These are phyloP conservation scores for Siniperca chuatsi DNA, from an alignment of 2,113 vertebrate species.

Conservation along the genomic window DNA sequence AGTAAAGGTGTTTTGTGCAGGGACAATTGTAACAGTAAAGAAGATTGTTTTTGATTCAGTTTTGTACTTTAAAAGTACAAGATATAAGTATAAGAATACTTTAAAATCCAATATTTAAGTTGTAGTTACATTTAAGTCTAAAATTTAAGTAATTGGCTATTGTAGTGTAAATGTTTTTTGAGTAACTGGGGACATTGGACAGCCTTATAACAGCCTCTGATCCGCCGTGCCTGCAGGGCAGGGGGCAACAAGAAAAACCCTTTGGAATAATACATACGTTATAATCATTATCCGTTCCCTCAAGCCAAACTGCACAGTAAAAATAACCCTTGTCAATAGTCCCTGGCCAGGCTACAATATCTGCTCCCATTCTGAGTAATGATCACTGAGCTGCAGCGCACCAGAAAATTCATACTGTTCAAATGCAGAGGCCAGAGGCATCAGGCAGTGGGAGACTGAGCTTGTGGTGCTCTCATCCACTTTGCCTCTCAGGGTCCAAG, in stretches of 20 bases:
- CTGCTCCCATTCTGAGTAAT: constrained; percentile 63
- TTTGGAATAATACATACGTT: constrained; percentile 48
- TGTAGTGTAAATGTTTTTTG: neutral
- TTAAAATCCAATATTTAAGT: constrained; percentile 3
- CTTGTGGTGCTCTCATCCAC: constrained; percentile 53
- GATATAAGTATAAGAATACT: neutral
- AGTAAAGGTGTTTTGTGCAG: neutral
- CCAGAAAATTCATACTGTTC: constrained; percentile 49
- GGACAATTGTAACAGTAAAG: neutral
- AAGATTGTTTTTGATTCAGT: neutral
- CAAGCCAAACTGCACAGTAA: constrained; percentile 50
- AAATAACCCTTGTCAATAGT: constrained; percentile 65
- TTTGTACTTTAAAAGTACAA: neutral
- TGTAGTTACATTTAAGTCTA: neutral
- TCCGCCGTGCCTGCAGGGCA: neutral
- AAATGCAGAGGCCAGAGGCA: constrained; percentile 57
- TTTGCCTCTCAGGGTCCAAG: constrained; percentile 56
- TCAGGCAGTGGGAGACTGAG: constrained; percentile 17
- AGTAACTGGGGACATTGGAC: constrained; percentile 2
- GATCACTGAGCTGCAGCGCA: constrained; percentile 61
- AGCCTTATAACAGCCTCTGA: neutral
- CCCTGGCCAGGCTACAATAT: constrained; percentile 36
- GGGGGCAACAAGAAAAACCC: constrained; percentile 44
- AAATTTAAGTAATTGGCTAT: neutral
- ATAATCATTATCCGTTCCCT: constrained; percentile 56